Evolutionary conservation across 2,888 invertebrate genomes (phyloP), one percentile per base, ranked within the genome.

Genomic region (Archips xylosteana): DNA sequence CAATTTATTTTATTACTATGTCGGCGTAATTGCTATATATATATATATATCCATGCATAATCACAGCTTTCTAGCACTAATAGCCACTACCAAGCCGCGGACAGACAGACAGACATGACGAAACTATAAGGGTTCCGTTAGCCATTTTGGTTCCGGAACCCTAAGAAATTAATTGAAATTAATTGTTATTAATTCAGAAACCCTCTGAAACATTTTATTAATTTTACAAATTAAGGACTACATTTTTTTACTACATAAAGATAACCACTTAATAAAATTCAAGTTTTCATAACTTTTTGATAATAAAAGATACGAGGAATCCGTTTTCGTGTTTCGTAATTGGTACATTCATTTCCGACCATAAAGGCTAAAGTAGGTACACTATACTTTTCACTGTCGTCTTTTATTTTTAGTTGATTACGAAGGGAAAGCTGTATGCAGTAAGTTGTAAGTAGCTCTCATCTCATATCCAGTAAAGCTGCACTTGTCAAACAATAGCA

Each of bases 401-500:
- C 15, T 8, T 42, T 54, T 66, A 42, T 61, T 60, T 63, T 61
- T 51, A 15, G 49, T 63, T 63, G 23, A 59, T 68, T 68, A 63
- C 13, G 15, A 62, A 45, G 74, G 60, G 74, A 70, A 74, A 65
- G 73, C 73, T 45, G 23, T 68, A 49, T 42, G 32, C 57, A 47
- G 59, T 39, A 51, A 39, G 47, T 64, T 32, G 47, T 57, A n/a
- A 12, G 59, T 51, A 51, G 13, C 54, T 62, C 66, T 66, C 67
- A 63, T 64, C 59, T 65, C 45, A 63, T 59, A 47, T 65, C 13
- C 45, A 63, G 73, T 59, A 61, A 74, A 70, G 74, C 60, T 63
- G 47, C 23, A 59, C 42, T 62, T 70, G 61, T 71, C 45, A 65
- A 75, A 78, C 78, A 79, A 79, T 78, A 68, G 76, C 23, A 42